Evolutionary conservation across 2,888 invertebrate species (phyloP), one percentile per base, ranked within the genome.

Genomic region (Nyleta sp.): DNA sequence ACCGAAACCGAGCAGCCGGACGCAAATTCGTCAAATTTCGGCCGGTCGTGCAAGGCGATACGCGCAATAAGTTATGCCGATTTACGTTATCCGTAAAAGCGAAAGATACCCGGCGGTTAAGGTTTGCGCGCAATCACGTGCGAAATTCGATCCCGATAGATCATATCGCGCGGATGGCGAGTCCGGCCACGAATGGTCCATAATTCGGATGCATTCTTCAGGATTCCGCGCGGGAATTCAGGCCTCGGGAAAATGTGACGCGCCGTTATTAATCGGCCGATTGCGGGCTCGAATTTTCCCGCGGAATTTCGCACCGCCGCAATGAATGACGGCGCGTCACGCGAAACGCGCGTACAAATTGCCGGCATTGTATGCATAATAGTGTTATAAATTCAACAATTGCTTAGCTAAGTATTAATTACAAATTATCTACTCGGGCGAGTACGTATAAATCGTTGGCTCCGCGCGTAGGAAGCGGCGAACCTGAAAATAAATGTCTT

Each of bases 401-500:
- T 60, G 71, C 77, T 60, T 53, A 50, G 71, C 50, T 53, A 60
- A 76, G 72, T 72, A 77, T 77, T 77, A 77, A 77, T 77, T 77
- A 77, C 77, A 72, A 77, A 72, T 77, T 72, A 71, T 77, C 67
- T 77, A 62, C 31, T 60, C 72, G 53, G 44, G 18, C 64, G 68
- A 40, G 65, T 55, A 65, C 48, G 46, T 67, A 78, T 73, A 67
- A 67, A 78, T 78, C 55, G 67, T 68, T 73, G 46, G 24, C 28
- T 46, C 48, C 8, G 52, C 65, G 78, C 73, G 74, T 78, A 74
- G 74, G 78, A 64, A 74, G 74, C 64, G 18, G 65, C 71, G 64
- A 73, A 70, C 78, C 78, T 70, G 78, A 79, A 79, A 79, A 79
- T 79, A 75, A 79, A 75, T 75, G 79, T 79, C 71, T 75, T 75